A percentile compares a stretch with the other conserved stretches of the same genome.
Evolutionary conservation across 2,888 invertebrate species (phyloP).

Genomic region (Dynastes tityus): DNA sequence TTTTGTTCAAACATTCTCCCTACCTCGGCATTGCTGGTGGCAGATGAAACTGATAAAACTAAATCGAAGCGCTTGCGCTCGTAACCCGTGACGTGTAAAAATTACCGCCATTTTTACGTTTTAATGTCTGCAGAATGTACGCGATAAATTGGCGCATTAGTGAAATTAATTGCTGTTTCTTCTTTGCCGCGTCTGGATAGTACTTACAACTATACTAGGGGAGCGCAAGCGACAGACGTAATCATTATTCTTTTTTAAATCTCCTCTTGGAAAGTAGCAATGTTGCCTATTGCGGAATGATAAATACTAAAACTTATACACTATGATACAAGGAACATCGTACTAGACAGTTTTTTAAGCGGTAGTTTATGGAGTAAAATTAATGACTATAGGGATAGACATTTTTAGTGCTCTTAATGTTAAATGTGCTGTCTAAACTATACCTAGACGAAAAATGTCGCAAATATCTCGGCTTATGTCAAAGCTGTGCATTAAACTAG

Average conservation of each 20-base stretch:
- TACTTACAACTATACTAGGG: constrained; percentile 4
- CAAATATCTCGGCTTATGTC: no score
- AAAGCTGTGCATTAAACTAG: no score
- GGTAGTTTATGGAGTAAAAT: no score
- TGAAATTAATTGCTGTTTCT: constrained; percentile 58
- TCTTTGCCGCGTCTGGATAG: constrained; percentile 27
- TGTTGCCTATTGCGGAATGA: constrained; percentile 6
- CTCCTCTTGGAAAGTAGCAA: background rate
- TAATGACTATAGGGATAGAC: no score
- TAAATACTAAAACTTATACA: background rate
- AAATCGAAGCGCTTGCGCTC: constrained; percentile 58
- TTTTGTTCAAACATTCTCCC: background rate
- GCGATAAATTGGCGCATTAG: constrained; percentile 60
- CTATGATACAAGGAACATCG: background rate
- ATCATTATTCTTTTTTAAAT: background rate
- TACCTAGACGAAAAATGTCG: no score
- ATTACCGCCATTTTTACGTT: constrained; percentile 60
- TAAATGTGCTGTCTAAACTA: no score
- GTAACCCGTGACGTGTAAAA: constrained; percentile 59
- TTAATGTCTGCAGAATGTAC: constrained; percentile 55
- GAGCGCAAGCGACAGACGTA: constrained; percentile 14
- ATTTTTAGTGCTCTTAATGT: no score
- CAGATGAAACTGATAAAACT: constrained; percentile 37
- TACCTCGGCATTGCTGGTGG: background rate
- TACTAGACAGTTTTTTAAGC: no score